phyloP scores from a whole-genome alignment of 2,113 vertebrate genomes.

The Mobula birostris region DNA sequence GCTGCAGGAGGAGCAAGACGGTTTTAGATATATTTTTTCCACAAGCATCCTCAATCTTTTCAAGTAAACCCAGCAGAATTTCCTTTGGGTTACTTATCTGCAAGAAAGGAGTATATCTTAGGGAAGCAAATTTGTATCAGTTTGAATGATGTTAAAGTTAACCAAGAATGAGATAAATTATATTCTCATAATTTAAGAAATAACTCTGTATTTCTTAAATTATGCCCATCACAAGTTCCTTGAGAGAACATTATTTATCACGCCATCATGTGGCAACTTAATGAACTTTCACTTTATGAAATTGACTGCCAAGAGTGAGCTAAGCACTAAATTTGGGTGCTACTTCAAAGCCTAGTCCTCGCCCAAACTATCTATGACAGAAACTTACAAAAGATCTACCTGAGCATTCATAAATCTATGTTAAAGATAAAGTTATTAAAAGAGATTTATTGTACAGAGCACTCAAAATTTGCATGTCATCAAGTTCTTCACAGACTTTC shows the following conservation, averaged over 20 bases:
- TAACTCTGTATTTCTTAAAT: background rate
- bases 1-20: conserved; percentile 71
- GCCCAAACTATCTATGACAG: background rate
- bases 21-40: conserved; percentile 64
- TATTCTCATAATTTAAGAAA: background rate
- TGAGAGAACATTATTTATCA: background rate
- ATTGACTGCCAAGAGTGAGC: background rate
- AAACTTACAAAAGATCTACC: background rate
- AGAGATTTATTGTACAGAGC: background rate
- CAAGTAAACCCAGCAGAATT: conserved; percentile 83
- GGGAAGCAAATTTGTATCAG: conserved; percentile 45
- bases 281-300: background rate
- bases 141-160: conserved; percentile 33
- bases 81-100: conserved; percentile 90
- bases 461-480: background rate
- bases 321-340: background rate
- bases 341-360: background rate
- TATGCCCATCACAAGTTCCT: background rate
- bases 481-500: background rate
- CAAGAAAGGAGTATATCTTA: conserved; percentile 46
- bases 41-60: conserved; percentile 81
- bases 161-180: background rate
- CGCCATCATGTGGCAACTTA: background rate
- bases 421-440: background rate
- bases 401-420: background rate